phyloP scores from a whole-genome alignment of 2,113 vertebrate species.

The Phoenicopterus ruber region DNA sequence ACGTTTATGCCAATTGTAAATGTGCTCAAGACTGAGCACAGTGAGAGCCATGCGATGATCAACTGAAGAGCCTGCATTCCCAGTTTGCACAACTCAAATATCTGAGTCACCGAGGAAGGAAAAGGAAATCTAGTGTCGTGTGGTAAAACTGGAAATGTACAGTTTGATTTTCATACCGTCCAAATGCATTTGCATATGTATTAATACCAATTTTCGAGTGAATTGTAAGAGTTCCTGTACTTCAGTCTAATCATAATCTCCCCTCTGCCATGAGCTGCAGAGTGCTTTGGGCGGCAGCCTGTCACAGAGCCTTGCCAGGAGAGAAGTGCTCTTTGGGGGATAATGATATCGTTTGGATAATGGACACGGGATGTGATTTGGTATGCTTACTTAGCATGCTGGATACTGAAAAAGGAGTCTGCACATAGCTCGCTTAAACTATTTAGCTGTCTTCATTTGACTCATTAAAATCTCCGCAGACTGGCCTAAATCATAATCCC shows the following conservation, averaged over 20 bases:
- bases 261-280: not conserved
- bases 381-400: not conserved
- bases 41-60: not conserved
- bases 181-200: not conserved
- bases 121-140: not conserved
- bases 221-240: not conserved
- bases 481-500: conserved; percentile 27
- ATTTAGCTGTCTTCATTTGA: conserved; percentile 16
- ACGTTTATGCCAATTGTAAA: not conserved
- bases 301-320: not conserved
- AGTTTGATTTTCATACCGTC: not conserved
- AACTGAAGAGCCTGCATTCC: not conserved
- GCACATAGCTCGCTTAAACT: conserved; percentile 6
- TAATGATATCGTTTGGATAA: conserved; percentile 8
- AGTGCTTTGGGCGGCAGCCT: not conserved
- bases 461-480: conserved; percentile 46
- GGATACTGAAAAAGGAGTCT: not conserved
- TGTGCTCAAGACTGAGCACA: not conserved
- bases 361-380: conserved; percentile 1
- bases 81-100: not conserved
- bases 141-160: not conserved
- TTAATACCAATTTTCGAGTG: conserved; percentile 4
- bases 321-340: conserved; percentile 3
- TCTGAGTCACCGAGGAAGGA: not conserved
- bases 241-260: not conserved